A percentile compares a stretch with the other conserved stretches of the same genome.
phyloP scores from a whole-genome alignment of 2,888 invertebrate species.

The Mimas tiliae region DNA sequence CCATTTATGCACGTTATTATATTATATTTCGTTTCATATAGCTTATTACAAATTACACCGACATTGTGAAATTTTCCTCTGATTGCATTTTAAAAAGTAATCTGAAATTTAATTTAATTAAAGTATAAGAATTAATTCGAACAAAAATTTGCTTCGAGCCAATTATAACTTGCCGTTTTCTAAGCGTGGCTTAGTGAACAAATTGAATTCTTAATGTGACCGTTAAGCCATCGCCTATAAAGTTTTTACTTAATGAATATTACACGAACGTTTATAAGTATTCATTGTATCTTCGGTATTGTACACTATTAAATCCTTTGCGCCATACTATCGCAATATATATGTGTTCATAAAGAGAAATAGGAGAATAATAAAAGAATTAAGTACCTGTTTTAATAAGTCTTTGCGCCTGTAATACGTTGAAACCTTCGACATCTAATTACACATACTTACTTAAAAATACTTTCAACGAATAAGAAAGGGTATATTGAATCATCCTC shows the following conservation, averaged over 20 bases:
- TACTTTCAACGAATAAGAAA: not conserved
- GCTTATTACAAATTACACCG: slow-evolving; percentile 27
- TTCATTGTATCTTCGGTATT: too few species aligned
- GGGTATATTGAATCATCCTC: not conserved
- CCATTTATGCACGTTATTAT: slow-evolving; percentile 28
- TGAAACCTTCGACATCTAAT: too few species aligned
- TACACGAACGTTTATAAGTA: too few species aligned
- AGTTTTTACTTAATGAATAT: not conserved
- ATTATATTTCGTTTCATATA: slow-evolving; percentile 24
- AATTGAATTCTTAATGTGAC: not conserved
- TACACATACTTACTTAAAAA: not conserved
- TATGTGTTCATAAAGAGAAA: too few species aligned
- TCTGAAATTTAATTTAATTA: slow-evolving; percentile 20
- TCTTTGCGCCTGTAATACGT: not conserved
- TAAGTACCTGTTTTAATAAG: not conserved
- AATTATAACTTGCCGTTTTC: slow-evolving; percentile 3
- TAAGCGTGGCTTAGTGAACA: not conserved
- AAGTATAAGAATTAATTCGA: not conserved
- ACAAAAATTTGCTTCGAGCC: not conserved
- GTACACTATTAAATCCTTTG: too few species aligned
- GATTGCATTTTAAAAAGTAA: slow-evolving; percentile 13
- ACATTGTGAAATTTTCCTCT: slow-evolving; percentile 21
- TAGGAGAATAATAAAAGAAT: too few species aligned
- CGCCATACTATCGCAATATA: too few species aligned
- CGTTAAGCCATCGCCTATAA: not conserved